These are phyloP conservation scores for Pachymerium ferrugineum DNA, from an alignment of 2,888 invertebrate species.

Conservation along the genomic window DNA sequence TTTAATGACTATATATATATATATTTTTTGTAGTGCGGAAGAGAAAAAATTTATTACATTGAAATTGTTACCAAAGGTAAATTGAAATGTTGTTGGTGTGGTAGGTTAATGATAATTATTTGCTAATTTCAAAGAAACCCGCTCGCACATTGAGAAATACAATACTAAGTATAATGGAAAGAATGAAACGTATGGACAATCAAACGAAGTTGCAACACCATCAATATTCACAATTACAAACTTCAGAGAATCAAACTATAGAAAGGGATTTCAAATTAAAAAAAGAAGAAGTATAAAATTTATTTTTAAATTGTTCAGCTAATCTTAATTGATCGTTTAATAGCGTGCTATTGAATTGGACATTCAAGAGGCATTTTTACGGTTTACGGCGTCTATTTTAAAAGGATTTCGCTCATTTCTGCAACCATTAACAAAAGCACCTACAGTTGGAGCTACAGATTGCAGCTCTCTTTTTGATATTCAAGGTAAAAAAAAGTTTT, in stretches of 20 bases:
- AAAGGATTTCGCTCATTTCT: constrained; percentile 83
- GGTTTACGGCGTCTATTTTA: constrained; percentile 87
- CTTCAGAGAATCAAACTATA: constrained; percentile 50
- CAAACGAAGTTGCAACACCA: neutral
- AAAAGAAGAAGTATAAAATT: constrained; percentile 62
- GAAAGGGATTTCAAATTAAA: constrained; percentile 75
- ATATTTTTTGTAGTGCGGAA: constrained; percentile 64
- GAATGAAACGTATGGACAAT: neutral
- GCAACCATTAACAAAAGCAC: constrained; percentile 87
- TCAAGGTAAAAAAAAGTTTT: constrained; percentile 51
- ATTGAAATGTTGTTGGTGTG: no score
- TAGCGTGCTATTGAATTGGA: constrained; percentile 81
- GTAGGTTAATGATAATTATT: no score
- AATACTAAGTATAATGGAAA: neutral
- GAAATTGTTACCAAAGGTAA: constrained; percentile 70
- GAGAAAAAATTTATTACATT: constrained; percentile 72
- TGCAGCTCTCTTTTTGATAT: constrained; percentile 91
- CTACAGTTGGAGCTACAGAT: constrained; percentile 89
- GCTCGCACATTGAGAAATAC: constrained; percentile 36
- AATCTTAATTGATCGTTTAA: neutral
- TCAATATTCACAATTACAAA: neutral
- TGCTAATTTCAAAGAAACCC: constrained; percentile 31
- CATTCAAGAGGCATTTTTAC: constrained; percentile 94
- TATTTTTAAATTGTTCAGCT: neutral
- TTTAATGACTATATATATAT: constrained; percentile 35